phyloP scores from a whole-genome alignment of 37 sponge, comb jelly and placozoan genomes.

The Aphrocallistes beatrix region DNA sequence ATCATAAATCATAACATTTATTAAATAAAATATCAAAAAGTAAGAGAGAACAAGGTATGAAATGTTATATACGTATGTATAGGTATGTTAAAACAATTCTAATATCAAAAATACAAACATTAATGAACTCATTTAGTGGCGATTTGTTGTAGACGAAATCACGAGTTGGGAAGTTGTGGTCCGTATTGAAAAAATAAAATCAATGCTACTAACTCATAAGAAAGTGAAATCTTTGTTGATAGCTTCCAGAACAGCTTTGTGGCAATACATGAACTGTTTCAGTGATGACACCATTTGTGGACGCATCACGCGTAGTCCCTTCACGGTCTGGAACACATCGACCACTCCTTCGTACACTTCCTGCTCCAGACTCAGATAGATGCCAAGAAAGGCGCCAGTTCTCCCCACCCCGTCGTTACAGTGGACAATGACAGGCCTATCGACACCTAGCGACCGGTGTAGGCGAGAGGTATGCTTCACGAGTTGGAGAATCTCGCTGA shows the following conservation, averaged over 20 bases:
- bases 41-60: background rate
- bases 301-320: background rate
- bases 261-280: background rate
- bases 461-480: background rate
- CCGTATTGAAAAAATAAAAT: background rate
- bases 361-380: background rate
- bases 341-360: background rate
- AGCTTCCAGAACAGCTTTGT: background rate
- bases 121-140: background rate
- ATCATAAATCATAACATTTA: too few relatives aligned
- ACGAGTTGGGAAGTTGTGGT: background rate
- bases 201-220: background rate
- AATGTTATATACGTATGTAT: too few relatives aligned
- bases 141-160: too few relatives aligned
- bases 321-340: constrained; percentile 3
- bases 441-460: background rate
- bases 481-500: background rate
- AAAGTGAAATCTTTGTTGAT: background rate
- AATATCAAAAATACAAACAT: background rate
- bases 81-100: background rate
- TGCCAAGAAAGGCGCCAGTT: background rate
- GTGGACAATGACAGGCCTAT: background rate
- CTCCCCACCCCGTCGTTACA: background rate
- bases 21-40: background rate
- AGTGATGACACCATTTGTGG: background rate